phyloP scores from a whole-genome alignment of 2,888 invertebrate species.

The Diachrysia chrysitis region DNA sequence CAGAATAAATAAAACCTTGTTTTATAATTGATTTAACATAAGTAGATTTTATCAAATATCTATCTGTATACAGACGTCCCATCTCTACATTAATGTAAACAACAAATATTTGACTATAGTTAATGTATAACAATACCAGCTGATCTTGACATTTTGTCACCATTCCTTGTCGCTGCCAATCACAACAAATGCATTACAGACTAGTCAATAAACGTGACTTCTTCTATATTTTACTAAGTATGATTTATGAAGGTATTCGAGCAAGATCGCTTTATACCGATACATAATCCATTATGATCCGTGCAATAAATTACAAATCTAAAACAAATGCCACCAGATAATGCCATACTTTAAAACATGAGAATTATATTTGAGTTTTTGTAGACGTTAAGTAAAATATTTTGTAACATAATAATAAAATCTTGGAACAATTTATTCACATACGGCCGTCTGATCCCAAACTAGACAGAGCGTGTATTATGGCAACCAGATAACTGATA shows the following conservation, averaged over 20 bases:
- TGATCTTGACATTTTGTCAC: slow-evolving; percentile 3
- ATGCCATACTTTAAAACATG: slow-evolving; percentile 6
- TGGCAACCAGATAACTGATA: no score
- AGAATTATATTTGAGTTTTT: not conserved
- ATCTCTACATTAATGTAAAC: not conserved
- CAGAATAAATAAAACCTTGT: no score
- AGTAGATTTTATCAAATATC: no score
- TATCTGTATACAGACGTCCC: no score
- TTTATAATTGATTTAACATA: no score
- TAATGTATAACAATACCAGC: not conserved
- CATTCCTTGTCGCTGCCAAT: not conserved
- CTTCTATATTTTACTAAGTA: slow-evolving; percentile 19
- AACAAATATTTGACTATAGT: not conserved
- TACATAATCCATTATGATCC: slow-evolving; percentile 22
- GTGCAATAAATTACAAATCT: slow-evolving; percentile 15
- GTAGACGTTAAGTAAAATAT: not conserved
- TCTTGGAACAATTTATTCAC: no score
- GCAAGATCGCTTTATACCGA: slow-evolving; percentile 35
- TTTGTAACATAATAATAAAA: no score
- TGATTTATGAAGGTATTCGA: slow-evolving; percentile 29
- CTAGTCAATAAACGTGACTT: slow-evolving; percentile 28
- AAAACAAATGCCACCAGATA: slow-evolving; percentile 10
- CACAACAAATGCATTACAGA: slow-evolving; percentile 23
- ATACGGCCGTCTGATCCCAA: no score
- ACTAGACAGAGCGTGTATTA: no score